Percentiles rank a stretch among this genome's conserved stretches.
Evolutionary conservation across 2,888 invertebrate species (phyloP).

Genomic region (Hypselothyrea guttata): DNA sequence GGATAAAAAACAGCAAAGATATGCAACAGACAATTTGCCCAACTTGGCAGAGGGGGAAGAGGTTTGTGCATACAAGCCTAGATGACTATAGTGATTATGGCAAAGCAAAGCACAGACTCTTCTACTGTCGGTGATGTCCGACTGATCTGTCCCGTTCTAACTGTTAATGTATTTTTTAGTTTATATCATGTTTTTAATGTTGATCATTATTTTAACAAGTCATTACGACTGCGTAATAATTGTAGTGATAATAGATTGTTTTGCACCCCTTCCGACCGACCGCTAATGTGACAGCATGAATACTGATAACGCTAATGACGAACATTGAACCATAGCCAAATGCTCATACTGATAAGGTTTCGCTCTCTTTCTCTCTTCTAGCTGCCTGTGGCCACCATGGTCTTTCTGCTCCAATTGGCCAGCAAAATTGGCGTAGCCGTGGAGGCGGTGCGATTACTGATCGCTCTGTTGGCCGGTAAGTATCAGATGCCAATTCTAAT

Average conservation of each 20-base stretch:
- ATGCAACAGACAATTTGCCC: no score
- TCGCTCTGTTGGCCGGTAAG: slow-evolving; percentile 86
- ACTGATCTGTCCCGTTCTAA: no score
- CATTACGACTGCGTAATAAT: slow-evolving; percentile 5
- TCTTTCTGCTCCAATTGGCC: slow-evolving; percentile 27
- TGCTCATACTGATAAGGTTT: slow-evolving; percentile 38
- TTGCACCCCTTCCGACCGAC: background rate
- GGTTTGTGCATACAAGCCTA: no score
- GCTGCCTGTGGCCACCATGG: no score
- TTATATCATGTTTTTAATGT: no score
- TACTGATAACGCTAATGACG: slow-evolving; percentile 6
- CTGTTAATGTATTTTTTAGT: no score
- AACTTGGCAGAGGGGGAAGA: no score
- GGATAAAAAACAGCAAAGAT: no score
- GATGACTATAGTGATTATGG: no score
- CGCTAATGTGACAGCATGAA: slow-evolving; percentile 4
- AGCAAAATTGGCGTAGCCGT: slow-evolving; percentile 84
- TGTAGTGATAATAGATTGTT: slow-evolving; percentile 12
- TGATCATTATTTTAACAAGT: no score
- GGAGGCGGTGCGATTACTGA: slow-evolving; percentile 86
- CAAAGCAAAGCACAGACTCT: no score
- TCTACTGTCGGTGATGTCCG: no score
- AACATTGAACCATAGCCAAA: slow-evolving; percentile 17
- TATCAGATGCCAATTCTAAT: slow-evolving; percentile 25
- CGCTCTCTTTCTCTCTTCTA: background rate